Base-by-base conservation (phyloP, 2,888 invertebrate genomes). In the Melolontha melolontha region DNA sequence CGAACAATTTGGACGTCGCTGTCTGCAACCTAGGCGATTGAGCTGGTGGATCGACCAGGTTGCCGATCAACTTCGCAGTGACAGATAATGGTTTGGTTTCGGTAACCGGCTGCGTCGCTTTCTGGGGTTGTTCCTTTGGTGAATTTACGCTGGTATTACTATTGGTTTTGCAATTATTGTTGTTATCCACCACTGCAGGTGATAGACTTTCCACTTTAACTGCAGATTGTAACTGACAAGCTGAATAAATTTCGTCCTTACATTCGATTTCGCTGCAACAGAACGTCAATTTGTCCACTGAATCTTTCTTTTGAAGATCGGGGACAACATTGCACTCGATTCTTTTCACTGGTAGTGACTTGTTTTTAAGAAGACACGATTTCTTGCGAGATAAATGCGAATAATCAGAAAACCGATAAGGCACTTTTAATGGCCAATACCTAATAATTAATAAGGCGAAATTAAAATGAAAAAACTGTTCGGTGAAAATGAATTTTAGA, bases 171-270 rank as follows among this genome's bases (percentile, higher is more conserved):
- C 66, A 66, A 39, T 54, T 66, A 34, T 69, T 65, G 12, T 64
- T 49, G 17, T 29, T 59, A 54, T 67, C 54, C 67, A 64, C 63
- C 69, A 52, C 66, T 63, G 70, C 70, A 70, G 59, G 73, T 51
- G 72, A 70, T 52, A 68, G 52, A 47, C 62, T 42, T 51, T 71
- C 70, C 51, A 59, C 47, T 16, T 65, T 65, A 57, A 65, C 59
- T 17, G 62, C 34, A 66, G 79, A 77, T 67, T 78, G 82, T 77
- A 86, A 80, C 80, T 88, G 88, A 81, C 89, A 88, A 81, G 87
- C 86, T 78, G 92, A 91, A 82, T 91, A 91, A 79, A 93, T 88
- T 84, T 92, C 91, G 88, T 91, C 88, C 85, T 89, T 87, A 86
- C 89, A 88, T 87, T 93, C 92, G 85, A 93, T 87, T 82, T 90